Evolutionary conservation across 2,888 invertebrate genomes (phyloP), one percentile per base, ranked within the genome.

Genomic region (Thereva unica): DNA sequence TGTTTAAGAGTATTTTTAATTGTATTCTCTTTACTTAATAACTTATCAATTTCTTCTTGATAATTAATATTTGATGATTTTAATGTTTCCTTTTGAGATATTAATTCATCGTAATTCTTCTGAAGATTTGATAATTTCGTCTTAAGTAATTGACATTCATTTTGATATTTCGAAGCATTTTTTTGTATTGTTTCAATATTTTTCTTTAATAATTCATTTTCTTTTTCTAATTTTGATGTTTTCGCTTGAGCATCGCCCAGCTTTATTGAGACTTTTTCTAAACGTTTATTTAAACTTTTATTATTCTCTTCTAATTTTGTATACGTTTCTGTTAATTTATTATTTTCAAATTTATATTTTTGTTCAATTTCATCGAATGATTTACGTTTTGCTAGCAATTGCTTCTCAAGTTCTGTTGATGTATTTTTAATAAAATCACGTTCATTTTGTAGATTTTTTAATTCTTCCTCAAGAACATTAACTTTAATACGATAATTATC

Each of bases 241-340:
- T 65, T 72, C 4, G 74, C 75, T 50, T 75, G 75, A 1, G 70
- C 53, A n/a, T 76, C 75, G 1, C 75, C 76, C 6, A 76, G 64
- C 61, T 73, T 73, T 0, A 75, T 54, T 4, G 76, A 74, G 37
- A 74, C 64, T 55, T 75, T 76, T 67, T 76, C 75, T 41, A 76
- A 68, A 4, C 75, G 73, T 55, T 74, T 75, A 8, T 66, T 72
- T 2, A 71, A 34, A 56, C n/a, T n/a, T 5, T 6, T 38, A 12
- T 44, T 61, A 23, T 40, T 37, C 9, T 68, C 66, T 23, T 64
- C 66, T 2, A 54, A 8, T 34, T 66, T 66, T 1, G 8, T 41
- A 7, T 64, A 57, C 6, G 35, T 35, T 34, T 55, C 55, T 37
- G 64, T 64, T 4, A 67, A 42, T 23, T 67, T 64, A 8, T 37